Evolutionary conservation across 1,140 invertebrate genomes (phyloP), one percentile per base, ranked within the genome.

Genomic region (Octopus sinensis): DNA sequence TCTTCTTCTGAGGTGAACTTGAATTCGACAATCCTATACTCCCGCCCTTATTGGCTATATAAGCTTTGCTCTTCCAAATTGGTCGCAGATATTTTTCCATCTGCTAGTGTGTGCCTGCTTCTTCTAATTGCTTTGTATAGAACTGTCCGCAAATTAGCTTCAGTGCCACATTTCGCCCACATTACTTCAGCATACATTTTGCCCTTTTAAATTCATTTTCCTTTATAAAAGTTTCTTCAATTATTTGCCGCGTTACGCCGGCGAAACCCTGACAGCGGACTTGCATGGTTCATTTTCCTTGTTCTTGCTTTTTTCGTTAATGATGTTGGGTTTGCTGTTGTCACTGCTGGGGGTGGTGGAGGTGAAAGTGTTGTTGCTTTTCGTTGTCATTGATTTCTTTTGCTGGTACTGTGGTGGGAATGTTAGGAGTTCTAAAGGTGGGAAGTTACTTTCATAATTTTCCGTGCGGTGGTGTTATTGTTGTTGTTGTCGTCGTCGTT

Each of bases 201-300:
- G 23, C 23, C 23, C 23, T 23, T 23, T 23, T 23, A 23, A 23
- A 23, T 23, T 23, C 23, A 23, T 23, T 23, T 23, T 23, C 23
- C 23, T 56, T 54, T 82, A 75, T 71, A 77, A 68, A 56, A 76
- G 23, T 78, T 77, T 54, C 52, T 80, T 53, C 54, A 76, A 54
- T 77, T 80, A 77, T 71, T 80, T 75, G 53, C 54, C 76, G 78
- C 76, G 81, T 23, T 83, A 75, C 10, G 77, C 81, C 76, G 51
- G 52, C 76, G 75, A 76, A 76, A 52, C 77, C n/a, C 43, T 76
- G 10, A 53, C 77, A 73, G 52, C 80, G 52, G 53, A 76, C 23
- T 30, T 76, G 53, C n/a, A 80, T 68, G 71, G 52, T 51, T 9
- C 54, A 54, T n/a, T 82, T 23, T n/a, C 54, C 23, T 53, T 80